Evolutionary conservation across 2,797 vertebrate genomes (phyloP).

Genomic region (Typhlichthys subterraneus): DNA sequence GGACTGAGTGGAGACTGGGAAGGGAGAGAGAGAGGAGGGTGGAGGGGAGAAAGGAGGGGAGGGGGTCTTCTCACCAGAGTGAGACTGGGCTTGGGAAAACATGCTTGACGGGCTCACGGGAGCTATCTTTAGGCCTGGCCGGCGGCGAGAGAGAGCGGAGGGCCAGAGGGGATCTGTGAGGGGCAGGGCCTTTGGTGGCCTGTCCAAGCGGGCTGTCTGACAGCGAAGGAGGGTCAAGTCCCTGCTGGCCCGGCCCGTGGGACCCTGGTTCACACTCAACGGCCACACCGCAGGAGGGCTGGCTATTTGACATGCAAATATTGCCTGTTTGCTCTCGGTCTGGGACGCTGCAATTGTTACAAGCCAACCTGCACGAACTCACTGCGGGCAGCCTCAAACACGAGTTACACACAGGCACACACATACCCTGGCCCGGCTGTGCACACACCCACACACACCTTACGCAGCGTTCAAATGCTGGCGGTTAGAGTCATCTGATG

Average conservation of each 20-base stretch:
- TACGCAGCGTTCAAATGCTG: neutral
- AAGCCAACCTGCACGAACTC: constrained; percentile 61
- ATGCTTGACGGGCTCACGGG: constrained; percentile 61
- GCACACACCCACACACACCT: neutral
- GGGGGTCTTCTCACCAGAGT: constrained; percentile 66
- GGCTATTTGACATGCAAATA: constrained; percentile 74
- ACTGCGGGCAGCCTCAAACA: constrained; percentile 38
- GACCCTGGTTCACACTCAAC: constrained; percentile 73
- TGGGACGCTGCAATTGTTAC: constrained; percentile 71
- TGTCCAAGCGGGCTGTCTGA: constrained; percentile 65
- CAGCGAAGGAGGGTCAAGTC: constrained; percentile 45
- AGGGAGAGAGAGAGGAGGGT: constrained; percentile 9
- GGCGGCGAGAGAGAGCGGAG: constrained; percentile 53
- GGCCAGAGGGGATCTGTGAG: constrained; percentile 63
- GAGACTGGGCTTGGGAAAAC: constrained; percentile 74
- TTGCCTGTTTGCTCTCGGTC: constrained; percentile 76
- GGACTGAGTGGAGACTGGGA: constrained; percentile 58
- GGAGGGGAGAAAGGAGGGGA: constrained; percentile 8
- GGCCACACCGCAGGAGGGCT: constrained; percentile 68
- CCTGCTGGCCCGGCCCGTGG: constrained; percentile 72
- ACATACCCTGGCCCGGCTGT: neutral
- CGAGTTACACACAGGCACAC: constrained; percentile 5
- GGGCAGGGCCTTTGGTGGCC: constrained; percentile 47
- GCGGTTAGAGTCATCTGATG: neutral
- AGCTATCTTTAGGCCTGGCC: constrained; percentile 74